Conservation (phyloP, 2,797 vertebrate species). For the Epinephelus coioides region DNA sequence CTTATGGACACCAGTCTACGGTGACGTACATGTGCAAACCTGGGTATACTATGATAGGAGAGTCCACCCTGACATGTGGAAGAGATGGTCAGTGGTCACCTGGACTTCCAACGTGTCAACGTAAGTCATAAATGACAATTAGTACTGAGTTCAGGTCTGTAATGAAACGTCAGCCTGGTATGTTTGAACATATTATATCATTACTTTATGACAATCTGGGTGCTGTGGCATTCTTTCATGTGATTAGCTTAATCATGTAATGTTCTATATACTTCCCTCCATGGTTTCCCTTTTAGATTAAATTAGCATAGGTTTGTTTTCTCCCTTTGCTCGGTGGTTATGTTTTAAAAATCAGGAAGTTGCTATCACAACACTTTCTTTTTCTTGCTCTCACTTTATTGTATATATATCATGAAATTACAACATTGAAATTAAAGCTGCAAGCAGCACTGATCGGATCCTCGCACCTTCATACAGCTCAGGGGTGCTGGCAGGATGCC, state of each 20-base stretch:
- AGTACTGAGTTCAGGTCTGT: not conserved
- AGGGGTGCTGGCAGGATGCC: too few relatives aligned
- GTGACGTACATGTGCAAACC: slow-evolving; percentile 19
- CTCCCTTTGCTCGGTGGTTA: not conserved
- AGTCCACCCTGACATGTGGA: slow-evolving; percentile 15
- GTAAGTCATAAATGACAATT: slow-evolving; percentile 59
- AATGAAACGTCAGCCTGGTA: not conserved
- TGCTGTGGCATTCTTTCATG: not conserved
- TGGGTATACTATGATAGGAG: slow-evolving; percentile 20
- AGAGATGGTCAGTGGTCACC: slow-evolving; percentile 56
- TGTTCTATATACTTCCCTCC: too few relatives aligned
- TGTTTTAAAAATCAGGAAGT: not conserved
- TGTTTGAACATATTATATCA: not conserved
- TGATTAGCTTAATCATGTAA: too few relatives aligned
- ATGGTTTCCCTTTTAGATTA: too few relatives aligned
- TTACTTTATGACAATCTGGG: not conserved
- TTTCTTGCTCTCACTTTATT: not conserved
- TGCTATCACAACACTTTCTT: too few relatives aligned
- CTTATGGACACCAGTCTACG: not conserved
- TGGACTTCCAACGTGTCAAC: slow-evolving; percentile 49
- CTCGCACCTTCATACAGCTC: too few relatives aligned
- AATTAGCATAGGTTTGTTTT: not conserved
- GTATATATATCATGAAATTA: not conserved
- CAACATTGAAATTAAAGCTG: too few relatives aligned
- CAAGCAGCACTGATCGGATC: too few relatives aligned